These are phyloP conservation scores for Pegea sp. DNA, from an alignment of 23 tunicate genomes.

Conservation along the genomic window DNA sequence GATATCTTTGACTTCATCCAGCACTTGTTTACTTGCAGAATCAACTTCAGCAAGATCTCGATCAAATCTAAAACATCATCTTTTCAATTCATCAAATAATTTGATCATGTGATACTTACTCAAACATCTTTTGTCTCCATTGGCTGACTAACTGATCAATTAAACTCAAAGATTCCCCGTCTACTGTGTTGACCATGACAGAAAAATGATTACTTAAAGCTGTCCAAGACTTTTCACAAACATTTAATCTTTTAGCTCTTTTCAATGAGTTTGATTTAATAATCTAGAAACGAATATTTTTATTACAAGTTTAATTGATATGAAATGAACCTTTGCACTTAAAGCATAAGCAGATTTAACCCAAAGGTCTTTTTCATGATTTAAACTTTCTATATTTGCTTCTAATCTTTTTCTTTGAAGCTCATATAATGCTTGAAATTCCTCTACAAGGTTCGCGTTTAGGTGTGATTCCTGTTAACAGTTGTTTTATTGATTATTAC, in stretches of 20 bases:
- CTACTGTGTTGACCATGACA: slow-evolving; percentile 46
- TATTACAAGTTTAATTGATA: too few species aligned
- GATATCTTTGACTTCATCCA: slow-evolving; percentile 15
- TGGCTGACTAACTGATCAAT: slow-evolving; percentile 37
- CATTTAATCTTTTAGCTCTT: slow-evolving; percentile 59
- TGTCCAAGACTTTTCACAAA: slow-evolving; percentile 70
- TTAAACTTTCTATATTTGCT: slow-evolving; percentile 12
- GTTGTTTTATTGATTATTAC: too few species aligned
- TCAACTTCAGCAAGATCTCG: too few species aligned
- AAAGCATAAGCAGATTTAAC: slow-evolving; percentile 52
- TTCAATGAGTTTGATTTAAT: slow-evolving; percentile 29
- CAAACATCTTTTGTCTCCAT: slow-evolving; percentile 64
- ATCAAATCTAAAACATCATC: too few species aligned
- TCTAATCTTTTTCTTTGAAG: slow-evolving; percentile 58
- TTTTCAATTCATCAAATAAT: too few species aligned
- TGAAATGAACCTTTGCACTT: slow-evolving; percentile 33
- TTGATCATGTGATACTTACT: slow-evolving; percentile 12
- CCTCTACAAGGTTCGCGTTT: slow-evolving; percentile 47
- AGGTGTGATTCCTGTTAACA: slow-evolving; percentile 52
- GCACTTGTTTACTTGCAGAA: too few species aligned
- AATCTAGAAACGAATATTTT: too few species aligned
- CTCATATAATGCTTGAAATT: slow-evolving; percentile 85
- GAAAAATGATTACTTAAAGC: slow-evolving; percentile 41
- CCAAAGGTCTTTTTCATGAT: slow-evolving; percentile 61
- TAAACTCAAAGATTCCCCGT: slow-evolving; percentile 28